These are phyloP conservation scores for Ferrisia virgata DNA, from an alignment of 2,888 invertebrate species.

Conservation along the genomic window DNA sequence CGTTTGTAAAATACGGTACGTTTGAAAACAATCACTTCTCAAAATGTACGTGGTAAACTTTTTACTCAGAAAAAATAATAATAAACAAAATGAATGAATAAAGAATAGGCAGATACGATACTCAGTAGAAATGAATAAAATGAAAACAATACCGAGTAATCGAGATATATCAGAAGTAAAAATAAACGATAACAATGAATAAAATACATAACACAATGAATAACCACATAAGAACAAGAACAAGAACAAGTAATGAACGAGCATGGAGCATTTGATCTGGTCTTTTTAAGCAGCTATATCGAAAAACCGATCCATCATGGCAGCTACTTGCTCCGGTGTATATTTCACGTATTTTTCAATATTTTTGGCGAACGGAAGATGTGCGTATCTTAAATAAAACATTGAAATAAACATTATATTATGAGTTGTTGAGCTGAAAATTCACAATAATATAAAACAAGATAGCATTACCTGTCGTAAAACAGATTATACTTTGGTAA, in stretches of 20 bases:
- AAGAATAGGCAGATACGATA: too few species aligned
- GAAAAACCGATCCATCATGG: constrained; percentile 84
- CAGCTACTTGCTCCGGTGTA: constrained; percentile 77
- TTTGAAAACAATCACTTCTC: too few species aligned
- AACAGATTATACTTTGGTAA: constrained; percentile 81
- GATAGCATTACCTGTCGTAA: constrained; percentile 67
- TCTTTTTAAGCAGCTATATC: constrained; percentile 78
- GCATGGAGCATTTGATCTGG: not conserved
- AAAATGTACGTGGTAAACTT: too few species aligned
- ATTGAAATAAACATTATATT: constrained; percentile 6
- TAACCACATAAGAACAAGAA: not conserved
- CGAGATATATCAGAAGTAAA: too few species aligned
- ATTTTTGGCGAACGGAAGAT: constrained; percentile 85
- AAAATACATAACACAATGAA: not conserved
- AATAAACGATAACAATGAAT: not conserved
- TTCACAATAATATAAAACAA: not conserved
- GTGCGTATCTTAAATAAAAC: constrained; percentile 60
- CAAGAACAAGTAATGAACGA: not conserved
- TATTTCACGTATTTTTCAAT: constrained; percentile 90
- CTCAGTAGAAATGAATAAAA: too few species aligned
- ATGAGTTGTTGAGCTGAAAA: not conserved
- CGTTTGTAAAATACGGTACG: too few species aligned
- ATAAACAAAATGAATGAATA: too few species aligned
- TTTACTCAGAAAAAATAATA: too few species aligned
- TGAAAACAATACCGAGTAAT: too few species aligned